Evolutionary conservation across 2,888 invertebrate genomes (phyloP), one percentile per base, ranked within the genome.

Genomic region (Crossocerus cetratus): DNA sequence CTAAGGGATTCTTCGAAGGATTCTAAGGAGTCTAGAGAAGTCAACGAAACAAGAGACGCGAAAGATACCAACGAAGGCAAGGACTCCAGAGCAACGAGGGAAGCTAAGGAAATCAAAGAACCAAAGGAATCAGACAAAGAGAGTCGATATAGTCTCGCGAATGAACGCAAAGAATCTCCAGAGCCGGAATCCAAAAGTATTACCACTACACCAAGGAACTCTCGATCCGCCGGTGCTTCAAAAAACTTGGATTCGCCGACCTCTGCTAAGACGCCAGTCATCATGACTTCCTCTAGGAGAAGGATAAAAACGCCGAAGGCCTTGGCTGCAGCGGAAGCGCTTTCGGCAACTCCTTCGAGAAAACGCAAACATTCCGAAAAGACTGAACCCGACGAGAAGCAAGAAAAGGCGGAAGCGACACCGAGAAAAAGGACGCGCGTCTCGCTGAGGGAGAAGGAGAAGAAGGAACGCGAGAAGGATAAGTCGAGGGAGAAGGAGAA

Each of bases 301-400:
- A 84, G 86, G 61, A 82, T 86, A 22, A 80, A 87, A 66, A 84
- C 83, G n/a, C 80, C 84, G 32, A 88, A 88, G 57, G 68, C 77
- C 1, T 32, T 32, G 11, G 13, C 82, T 3, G 32, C 23, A 2
- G 67, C 59, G 0, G 77, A 76, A 16, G 59, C 74, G n/a, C 44
- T 63, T 18, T 54, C 74, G 0, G 65, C 72, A 2, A 78, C 82
- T 1, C 82, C 85, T 45, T 69, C 83, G 21, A 84, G 89, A 65
- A 90, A 90, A 86, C 90, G 90, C 63, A 90, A 89, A 88, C 89
- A 89, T 89, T 90, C 90, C 86, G 90, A 90, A 80, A 89, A 86
- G 84, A 85, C 84, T 84, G 88, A 86, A 72, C 42, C 67, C 32
- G 89, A 88, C 21, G 87, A 89, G 22, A 85, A 85, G 42, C 84